Conservation (phyloP, 2,797 vertebrate genomes). For the Jordanella pulchra region DNA sequence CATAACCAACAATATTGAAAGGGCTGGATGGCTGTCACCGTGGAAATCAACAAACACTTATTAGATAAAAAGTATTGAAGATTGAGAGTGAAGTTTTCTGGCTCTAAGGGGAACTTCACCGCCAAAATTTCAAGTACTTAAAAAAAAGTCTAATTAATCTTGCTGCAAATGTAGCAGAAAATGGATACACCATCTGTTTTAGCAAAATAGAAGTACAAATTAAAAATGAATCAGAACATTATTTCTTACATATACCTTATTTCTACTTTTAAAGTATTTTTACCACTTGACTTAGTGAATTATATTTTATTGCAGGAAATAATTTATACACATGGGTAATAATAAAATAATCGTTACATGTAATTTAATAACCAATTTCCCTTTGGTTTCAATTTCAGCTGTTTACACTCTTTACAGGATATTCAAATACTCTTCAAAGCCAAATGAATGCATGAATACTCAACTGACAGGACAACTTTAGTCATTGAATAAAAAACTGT, state of each 20-base stretch:
- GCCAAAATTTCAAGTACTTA: constrained; percentile 51
- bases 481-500: not conserved
- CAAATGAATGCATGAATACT: too few relatives aligned
- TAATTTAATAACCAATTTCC: too few relatives aligned
- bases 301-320: too few relatives aligned
- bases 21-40: constrained; percentile 50
- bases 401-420: too few relatives aligned
- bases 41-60: constrained; percentile 52
- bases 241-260: too few relatives aligned
- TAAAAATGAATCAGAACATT: not conserved
- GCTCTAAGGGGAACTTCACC: constrained; percentile 57
- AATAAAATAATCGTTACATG: too few relatives aligned
- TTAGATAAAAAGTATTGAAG: constrained; percentile 26
- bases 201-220: constrained; percentile 11
- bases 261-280: not conserved
- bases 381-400: too few relatives aligned
- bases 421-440: too few relatives aligned
- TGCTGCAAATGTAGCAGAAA: constrained; percentile 35
- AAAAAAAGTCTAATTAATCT: constrained; percentile 51
- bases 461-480: not conserved
- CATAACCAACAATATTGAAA: constrained; percentile 58
- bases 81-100: constrained; percentile 29
- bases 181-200: constrained; percentile 59
- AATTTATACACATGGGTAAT: too few relatives aligned
- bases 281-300: not conserved